Percentiles rank a stretch among this genome's conserved stretches.
Evolutionary conservation across 2,797 vertebrate species (phyloP).

Genomic region (Helarctos malayanus): DNA sequence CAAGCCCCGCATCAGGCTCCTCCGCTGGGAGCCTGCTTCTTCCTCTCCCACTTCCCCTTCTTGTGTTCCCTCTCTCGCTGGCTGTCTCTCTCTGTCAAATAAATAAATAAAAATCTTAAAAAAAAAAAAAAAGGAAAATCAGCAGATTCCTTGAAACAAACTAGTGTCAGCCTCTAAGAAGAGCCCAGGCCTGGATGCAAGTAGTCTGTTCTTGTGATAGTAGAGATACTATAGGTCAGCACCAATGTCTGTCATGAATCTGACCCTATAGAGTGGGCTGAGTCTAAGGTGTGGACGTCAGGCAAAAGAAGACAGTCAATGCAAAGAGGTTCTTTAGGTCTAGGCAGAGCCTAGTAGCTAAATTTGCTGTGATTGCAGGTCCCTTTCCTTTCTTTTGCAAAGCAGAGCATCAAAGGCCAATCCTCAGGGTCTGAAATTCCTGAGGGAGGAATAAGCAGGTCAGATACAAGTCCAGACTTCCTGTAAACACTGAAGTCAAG

Average conservation of each 20-base stretch:
- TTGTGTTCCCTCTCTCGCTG: no score
- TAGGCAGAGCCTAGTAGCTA: background rate
- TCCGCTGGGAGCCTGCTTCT: no score
- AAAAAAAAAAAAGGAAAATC: no score
- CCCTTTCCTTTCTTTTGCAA: background rate
- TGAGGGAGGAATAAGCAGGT: background rate
- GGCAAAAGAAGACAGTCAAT: background rate
- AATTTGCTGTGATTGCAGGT: background rate
- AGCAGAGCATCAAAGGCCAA: background rate
- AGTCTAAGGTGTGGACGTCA: background rate
- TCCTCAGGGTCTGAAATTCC: background rate
- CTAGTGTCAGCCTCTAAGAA: background rate
- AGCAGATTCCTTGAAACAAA: background rate
- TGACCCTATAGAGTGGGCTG: background rate
- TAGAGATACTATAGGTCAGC: background rate
- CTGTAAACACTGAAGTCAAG: background rate
- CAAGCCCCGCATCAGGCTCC: no score
- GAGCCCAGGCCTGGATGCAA: background rate
- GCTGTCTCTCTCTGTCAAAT: no score
- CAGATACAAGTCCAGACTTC: background rate
- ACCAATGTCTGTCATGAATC: background rate
- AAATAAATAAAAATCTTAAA: no score
- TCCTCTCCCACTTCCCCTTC: no score
- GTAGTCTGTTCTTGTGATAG: background rate
- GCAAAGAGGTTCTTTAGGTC: background rate